These are phyloP conservation scores for Nylanderia fulva DNA, from an alignment of 1,140 invertebrate species.

Conservation along the genomic window DNA sequence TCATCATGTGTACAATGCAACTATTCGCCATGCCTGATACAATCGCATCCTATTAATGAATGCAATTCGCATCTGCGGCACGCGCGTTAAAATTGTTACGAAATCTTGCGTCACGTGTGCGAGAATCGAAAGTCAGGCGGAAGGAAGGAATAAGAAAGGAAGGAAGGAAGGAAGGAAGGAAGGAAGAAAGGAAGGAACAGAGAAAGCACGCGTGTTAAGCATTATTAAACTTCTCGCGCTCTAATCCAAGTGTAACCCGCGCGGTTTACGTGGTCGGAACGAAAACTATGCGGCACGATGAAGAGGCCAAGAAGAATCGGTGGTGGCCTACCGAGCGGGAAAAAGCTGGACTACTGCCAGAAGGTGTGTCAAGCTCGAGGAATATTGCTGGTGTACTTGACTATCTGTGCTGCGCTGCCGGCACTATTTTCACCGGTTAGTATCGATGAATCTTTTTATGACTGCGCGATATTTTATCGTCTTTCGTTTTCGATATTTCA, in stretches of 20 bases:
- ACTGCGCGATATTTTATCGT: slow-evolving; percentile 14
- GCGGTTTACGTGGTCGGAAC: slow-evolving; percentile 81
- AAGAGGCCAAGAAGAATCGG: slow-evolving; percentile 80
- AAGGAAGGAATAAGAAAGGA: slow-evolving; percentile 38
- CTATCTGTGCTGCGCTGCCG: slow-evolving; percentile 79
- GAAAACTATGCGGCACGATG: slow-evolving; percentile 84
- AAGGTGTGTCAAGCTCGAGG: slow-evolving; percentile 77
- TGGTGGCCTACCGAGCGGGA: slow-evolving; percentile 80
- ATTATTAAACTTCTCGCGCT: slow-evolving; percentile 80
- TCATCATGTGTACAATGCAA: not conserved
- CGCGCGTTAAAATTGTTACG: slow-evolving; percentile 61
- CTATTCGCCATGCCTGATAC: not conserved
- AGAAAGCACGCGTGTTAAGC: slow-evolving; percentile 52
- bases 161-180: slow-evolving; percentile 29
- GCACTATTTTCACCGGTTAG: slow-evolving; percentile 80
- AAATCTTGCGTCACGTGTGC: slow-evolving; percentile 55
- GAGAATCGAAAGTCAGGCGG: not conserved
- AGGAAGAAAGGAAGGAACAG: slow-evolving; percentile 45
- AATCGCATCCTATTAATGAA: slow-evolving; percentile 55
- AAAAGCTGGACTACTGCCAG: slow-evolving; percentile 80
- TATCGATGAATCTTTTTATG: slow-evolving; percentile 57
- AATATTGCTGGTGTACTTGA: slow-evolving; percentile 79
- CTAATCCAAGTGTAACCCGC: slow-evolving; percentile 77
- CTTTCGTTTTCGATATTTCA: not conserved
- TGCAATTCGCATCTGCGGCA: slow-evolving; percentile 50